Conservation (phyloP, 1,140 invertebrate species). For the Penaeus vannamei region DNA sequence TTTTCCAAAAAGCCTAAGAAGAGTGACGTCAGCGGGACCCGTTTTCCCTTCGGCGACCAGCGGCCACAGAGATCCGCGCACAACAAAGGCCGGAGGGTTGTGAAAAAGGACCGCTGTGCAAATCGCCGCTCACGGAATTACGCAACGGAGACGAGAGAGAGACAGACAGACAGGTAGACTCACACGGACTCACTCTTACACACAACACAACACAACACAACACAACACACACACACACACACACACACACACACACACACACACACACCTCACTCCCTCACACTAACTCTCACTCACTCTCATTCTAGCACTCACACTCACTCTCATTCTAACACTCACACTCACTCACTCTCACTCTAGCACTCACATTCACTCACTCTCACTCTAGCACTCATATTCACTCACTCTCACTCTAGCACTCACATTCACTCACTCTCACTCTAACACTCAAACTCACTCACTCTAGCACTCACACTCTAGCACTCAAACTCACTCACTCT, state of each 20-base stretch:
- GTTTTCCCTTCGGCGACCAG: too few relatives aligned
- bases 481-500: background rate
- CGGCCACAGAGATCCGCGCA: too few relatives aligned
- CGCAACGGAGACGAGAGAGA: too few relatives aligned
- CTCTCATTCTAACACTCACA: background rate
- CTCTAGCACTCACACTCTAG: background rate
- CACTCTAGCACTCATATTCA: background rate
- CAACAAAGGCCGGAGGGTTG: too few relatives aligned
- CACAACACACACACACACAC: background rate
- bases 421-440: background rate
- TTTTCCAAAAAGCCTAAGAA: too few relatives aligned
- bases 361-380: background rate
- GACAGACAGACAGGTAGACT: too few relatives aligned
- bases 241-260: background rate
- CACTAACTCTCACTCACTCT: background rate
- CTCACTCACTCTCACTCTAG: background rate
- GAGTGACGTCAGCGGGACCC: too few relatives aligned
- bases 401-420: background rate
- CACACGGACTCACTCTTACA: too few relatives aligned
- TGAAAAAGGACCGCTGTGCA: too few relatives aligned
- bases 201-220: background rate
- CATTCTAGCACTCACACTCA: background rate
- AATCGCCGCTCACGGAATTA: too few relatives aligned
- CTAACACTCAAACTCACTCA: background rate
- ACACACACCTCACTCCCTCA: too few relatives aligned